phyloP scores from a whole-genome alignment of 2,888 invertebrate species.

The Melieria crassipennis region DNA sequence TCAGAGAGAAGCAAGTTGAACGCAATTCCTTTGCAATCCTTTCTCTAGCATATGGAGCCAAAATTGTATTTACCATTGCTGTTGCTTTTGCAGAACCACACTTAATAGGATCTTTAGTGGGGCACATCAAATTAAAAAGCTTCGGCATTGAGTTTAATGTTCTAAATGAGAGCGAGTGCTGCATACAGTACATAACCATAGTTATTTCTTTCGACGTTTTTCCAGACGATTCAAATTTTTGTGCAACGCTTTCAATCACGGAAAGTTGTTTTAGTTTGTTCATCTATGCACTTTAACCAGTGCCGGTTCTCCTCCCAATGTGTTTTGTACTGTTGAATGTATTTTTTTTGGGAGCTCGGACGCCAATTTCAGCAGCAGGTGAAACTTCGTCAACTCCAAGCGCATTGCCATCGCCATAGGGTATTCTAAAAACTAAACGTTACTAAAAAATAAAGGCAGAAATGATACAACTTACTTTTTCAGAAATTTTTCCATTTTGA shows the following conservation, averaged over 20 bases:
- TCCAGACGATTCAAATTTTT: background rate
- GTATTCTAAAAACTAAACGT: too few relatives aligned
- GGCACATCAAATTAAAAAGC: background rate
- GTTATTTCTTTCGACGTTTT: background rate
- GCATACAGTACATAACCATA: background rate
- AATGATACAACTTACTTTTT: too few relatives aligned
- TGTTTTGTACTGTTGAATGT: too few relatives aligned
- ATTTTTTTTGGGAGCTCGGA: too few relatives aligned
- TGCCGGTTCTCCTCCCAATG: too few relatives aligned
- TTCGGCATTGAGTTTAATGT: background rate
- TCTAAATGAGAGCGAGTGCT: background rate
- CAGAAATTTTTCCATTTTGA: too few relatives aligned
- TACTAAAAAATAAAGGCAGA: too few relatives aligned
- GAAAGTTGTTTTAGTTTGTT: background rate
- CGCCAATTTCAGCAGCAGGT: too few relatives aligned
- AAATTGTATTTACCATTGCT: background rate
- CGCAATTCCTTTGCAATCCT: background rate
- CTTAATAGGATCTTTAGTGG: background rate
- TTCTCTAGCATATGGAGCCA: background rate
- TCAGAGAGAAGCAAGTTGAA: background rate
- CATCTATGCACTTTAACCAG: too few relatives aligned
- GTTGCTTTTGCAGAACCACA: background rate
- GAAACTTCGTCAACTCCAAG: too few relatives aligned
- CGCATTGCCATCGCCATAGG: too few relatives aligned
- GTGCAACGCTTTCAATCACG: background rate